phyloP scores from a whole-genome alignment of 2,113 vertebrate species.

The Antechinus stuartii region DNA sequence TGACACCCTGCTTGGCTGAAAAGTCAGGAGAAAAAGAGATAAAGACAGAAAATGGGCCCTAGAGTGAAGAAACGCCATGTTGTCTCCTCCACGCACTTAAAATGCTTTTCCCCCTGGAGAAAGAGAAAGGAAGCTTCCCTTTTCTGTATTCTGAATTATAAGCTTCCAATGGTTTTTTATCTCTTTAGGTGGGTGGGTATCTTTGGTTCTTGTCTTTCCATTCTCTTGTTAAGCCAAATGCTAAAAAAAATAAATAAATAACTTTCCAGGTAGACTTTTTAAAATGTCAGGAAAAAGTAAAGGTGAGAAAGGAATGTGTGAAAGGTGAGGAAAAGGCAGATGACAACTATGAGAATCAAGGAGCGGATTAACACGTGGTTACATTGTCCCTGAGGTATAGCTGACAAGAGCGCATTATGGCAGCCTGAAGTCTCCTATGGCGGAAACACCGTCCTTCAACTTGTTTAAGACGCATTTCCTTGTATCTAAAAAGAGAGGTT shows the following conservation, averaged over 20 bases:
- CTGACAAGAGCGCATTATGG: not conserved
- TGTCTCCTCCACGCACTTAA: not conserved
- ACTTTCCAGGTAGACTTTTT: constrained; percentile 55
- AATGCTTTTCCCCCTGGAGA: not conserved
- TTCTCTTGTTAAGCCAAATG: not conserved
- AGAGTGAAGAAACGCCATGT: not conserved
- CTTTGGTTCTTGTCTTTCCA: not conserved
- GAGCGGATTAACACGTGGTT: not conserved
- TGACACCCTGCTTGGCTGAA: not conserved
- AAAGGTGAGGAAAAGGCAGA: not conserved
- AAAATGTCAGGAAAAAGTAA: not conserved
- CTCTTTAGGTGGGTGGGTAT: not conserved
- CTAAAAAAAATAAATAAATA: not conserved
- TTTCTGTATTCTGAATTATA: not conserved
- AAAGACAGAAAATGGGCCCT: not conserved
- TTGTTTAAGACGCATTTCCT: not conserved
- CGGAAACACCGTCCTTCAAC: not conserved
- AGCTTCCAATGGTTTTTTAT: not conserved
- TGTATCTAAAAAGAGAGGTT: not conserved
- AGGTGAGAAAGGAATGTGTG: not conserved
- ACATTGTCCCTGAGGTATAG: not conserved
- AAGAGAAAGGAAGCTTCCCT: not conserved
- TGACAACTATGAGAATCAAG: not conserved
- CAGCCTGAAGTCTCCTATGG: not conserved
- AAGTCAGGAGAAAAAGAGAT: constrained; percentile 22